phyloP scores from a whole-genome alignment of 2,888 invertebrate genomes.

The Lordiphosa andalusiaca region DNA sequence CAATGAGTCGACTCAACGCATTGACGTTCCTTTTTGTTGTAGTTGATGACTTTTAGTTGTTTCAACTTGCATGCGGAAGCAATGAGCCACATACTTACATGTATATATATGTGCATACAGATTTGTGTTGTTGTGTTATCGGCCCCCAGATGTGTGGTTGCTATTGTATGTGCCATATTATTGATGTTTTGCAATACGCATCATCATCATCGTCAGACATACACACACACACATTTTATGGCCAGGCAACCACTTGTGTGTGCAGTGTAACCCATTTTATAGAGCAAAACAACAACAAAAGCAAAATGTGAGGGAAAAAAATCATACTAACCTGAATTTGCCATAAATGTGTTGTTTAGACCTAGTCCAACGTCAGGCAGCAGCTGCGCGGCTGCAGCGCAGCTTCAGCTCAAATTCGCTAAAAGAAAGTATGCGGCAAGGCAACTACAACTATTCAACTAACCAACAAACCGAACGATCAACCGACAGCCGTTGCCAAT shows the following conservation, averaged over 20 bases:
- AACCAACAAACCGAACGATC: slow-evolving; percentile 3
- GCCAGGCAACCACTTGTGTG: slow-evolving; percentile 48
- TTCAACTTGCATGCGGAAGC: slow-evolving; percentile 69
- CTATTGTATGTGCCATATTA: slow-evolving; percentile 48
- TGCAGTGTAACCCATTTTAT: slow-evolving; percentile 57
- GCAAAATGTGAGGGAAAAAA: slow-evolving; percentile 26
- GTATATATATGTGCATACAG: slow-evolving; percentile 29
- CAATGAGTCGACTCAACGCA: slow-evolving; percentile 36
- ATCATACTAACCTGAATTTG: slow-evolving; percentile 72
- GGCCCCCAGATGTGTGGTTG: slow-evolving; percentile 50
- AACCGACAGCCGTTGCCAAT: slow-evolving; percentile 20
- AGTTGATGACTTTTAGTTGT: slow-evolving; percentile 58
- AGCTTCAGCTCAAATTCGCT: slow-evolving; percentile 49
- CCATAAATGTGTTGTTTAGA: slow-evolving; percentile 46
- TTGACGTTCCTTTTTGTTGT: slow-evolving; percentile 34
- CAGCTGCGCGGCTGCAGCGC: slow-evolving; percentile 31
- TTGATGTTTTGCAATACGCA: slow-evolving; percentile 56
- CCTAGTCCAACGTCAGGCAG: not conserved
- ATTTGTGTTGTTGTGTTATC: slow-evolving; percentile 50
- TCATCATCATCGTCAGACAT: slow-evolving; percentile 16
- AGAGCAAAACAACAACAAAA: slow-evolving; percentile 36
- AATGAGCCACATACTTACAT: slow-evolving; percentile 23
- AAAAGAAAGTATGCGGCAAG: slow-evolving; percentile 37
- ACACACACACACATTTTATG: slow-evolving; percentile 22
- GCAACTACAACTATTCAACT: not conserved